Base-by-base conservation (phyloP, 2,113 vertebrate genomes). In the Antechinus stuartii region DNA sequence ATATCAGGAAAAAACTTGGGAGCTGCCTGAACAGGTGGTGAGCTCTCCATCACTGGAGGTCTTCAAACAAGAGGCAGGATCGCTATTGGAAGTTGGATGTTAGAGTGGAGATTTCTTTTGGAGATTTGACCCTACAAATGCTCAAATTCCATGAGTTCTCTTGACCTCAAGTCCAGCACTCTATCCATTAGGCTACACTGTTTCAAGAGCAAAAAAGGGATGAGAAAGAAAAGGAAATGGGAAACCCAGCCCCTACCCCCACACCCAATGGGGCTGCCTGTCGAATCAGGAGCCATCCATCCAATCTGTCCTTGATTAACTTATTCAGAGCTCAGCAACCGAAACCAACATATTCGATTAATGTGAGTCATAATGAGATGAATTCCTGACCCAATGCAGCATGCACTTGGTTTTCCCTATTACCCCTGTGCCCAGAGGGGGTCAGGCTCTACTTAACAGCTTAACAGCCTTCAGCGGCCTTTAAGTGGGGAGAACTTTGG, bases 341-440 rank as follows among this genome's bases (percentile, higher is more conserved):
- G 93, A 96, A 93, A 61, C 95, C 94, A 94, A 91, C 92, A 52
- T 93, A 95, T 92, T 92, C 94, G 50, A 95, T 96, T 90, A 95
- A 95, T 2, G 1, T 68, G 94, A 91, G 61, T 91, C 55, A 94
- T 93, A 94, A 91, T 0, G 5, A 94, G 93, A 53, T 0, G 0
- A 89, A 57, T 91, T 89, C 90, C 89, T 52, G 50, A 56, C 92
- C 91, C 89, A 46, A 84, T 0, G 35, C 94, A 54, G 14, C 61
- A 56, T 53, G 46, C 42, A 8, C 95, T 55, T 54, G 89, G n/a
- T 76, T 94, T 26, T 35, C 68, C 68, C 68, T 6, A 84, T 19
- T n/a, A 23, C 7, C 68, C 35, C 68, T 7, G 42, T 6, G 19
- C 68, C 61, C 92, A 16, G 12, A 49, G 46, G 92, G 24, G 2